Base-by-base conservation (phyloP, 2,888 invertebrate species). In the Metopia argyrocephala region DNA sequence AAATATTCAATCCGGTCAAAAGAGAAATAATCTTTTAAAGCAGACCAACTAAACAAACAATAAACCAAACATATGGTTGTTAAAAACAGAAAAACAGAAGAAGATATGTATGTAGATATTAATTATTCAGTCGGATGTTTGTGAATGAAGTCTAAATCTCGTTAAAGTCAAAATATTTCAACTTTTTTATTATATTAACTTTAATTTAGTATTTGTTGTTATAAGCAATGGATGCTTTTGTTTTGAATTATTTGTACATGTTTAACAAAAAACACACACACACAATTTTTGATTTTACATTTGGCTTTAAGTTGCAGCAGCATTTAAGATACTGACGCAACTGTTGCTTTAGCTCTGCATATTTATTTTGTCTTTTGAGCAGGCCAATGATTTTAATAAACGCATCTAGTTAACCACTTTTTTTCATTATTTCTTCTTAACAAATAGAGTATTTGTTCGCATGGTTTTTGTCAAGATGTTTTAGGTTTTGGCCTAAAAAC, bases 241-340 rank as follows among this genome's bases (percentile, higher is more conserved):
- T 38, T 21, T 57, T 50, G 52, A 25, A 18, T 48, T 56, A 45
- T 46, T 23, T 69, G 20, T 20, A 25, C 9, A 28, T 9, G 52
- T 50, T 21, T 21, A 56, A 56, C 23, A 52, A 70, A 50, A 38
- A n/a, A n/a, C n/a, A n/a, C n/a, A n/a, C n/a, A n/a, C n/a, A n/a
- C 15, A 61, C 1, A 31, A 28, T 48, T 27, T 74, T 62, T 12
- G n/a, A 59, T 57, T 70, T 74, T 64, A 65, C 64, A 59, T 69
- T 65, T 79, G 70, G 69, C 54, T 61, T n/a, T n/a, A n/a, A n/a
- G n/a, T n/a, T n/a, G n/a, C n/a, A n/a, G 48, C 69, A 70, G 61
- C 70, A 70, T 70, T 74, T 46, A 70, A 52, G 59, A 21, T 57
- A 45, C 76, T 79, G 71, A 71, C 66, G 71, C 71, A 80, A 80